Evolutionary conservation across 2,888 invertebrate species (phyloP), one percentile per base, ranked within the genome.

Genomic region (Nephrocerus scutellatus): DNA sequence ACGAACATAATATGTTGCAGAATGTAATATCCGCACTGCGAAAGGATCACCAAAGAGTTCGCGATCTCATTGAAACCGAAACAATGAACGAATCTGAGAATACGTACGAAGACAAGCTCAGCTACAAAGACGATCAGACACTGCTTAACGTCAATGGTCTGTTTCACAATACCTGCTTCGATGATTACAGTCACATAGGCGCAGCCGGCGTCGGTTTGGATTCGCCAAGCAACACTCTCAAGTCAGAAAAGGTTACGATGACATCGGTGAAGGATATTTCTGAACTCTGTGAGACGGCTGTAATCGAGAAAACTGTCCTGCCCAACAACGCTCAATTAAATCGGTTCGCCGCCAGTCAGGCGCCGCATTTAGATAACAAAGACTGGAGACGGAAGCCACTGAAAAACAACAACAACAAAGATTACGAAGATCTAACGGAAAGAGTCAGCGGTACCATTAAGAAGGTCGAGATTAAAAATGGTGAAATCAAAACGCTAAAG

Each of bases 21-120:
- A 53, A 56, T 20, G 55, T 63, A 12, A 59, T 63, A 5, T 58
- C 57, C 6, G 63, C 62, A 0, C 43, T 63, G 1, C 49, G 59
- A 5, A 60, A 60, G 24, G 60, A 62, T 22, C 58, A 53, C 20
- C 43, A 42, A 39, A 47, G 41, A 32, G 36, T 41, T n/a, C 41
- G 33, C 20, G 43, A 46, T 12, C 41, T 46, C 13, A 57, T 60
- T 29, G 60, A 59, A 38, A 57, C 56, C 7, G 60, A 60, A 43
- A 55, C 53, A 7, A 48, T 59, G 1, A 60, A 53, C 23, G 60
- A 57, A 35, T 51, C 57, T 31, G 50, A 50, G 16, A 44, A 47
- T 10, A 43, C 43, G 2, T 42, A 42, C 13, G 50, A 50, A 28
- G 46, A 50, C 29, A 49, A 50, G 14, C 23, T 50, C 7, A 45